Conservation (phyloP, 1,140 invertebrate genomes). For the Diploscapter pachys region DNA sequence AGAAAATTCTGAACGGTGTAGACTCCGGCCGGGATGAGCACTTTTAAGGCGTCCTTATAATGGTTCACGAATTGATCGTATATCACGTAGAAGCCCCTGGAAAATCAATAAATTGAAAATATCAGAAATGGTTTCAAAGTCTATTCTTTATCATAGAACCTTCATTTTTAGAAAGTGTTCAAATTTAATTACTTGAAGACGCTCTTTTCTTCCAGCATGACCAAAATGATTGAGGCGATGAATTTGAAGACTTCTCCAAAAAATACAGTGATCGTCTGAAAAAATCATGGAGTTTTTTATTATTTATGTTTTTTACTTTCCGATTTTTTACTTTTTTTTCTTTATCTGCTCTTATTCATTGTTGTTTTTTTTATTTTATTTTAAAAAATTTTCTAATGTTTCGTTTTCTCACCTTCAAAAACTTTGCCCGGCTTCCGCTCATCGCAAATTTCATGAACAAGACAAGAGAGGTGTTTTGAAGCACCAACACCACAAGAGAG, state of each 20-base stretch:
- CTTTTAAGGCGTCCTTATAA: constrained; percentile 81
- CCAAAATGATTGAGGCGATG: constrained; percentile 72
- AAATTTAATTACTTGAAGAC: constrained; percentile 54
- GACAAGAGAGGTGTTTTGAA: constrained; percentile 57
- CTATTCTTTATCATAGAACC: no score
- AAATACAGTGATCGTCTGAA: constrained; percentile 73
- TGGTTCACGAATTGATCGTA: constrained; percentile 27
- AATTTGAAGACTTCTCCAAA: constrained; percentile 91
- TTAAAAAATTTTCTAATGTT: not conserved
- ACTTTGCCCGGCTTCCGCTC: constrained; percentile 43
- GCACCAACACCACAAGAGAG: constrained; percentile 50
- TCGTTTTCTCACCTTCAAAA: constrained; percentile 36
- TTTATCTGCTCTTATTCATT: no score
- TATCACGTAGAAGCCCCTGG: constrained; percentile 12
- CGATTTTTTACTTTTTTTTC: no score
- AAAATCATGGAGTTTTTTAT: not conserved
- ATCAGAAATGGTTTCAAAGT: no score
- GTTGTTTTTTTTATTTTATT: not conserved
- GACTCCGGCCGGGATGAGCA: constrained; percentile 84
- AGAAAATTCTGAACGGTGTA: constrained; percentile 97
- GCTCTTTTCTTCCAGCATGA: constrained; percentile 75
- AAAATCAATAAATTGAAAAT: not conserved
- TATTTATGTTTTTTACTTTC: no score
- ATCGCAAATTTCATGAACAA: constrained; percentile 53
- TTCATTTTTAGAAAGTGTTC: not conserved